Percentiles rank a stretch among this genome's conserved stretches.
These are phyloP conservation scores for Mirza zaza DNA, from an alignment of 2,113 vertebrate genomes.

Conservation along the genomic window DNA sequence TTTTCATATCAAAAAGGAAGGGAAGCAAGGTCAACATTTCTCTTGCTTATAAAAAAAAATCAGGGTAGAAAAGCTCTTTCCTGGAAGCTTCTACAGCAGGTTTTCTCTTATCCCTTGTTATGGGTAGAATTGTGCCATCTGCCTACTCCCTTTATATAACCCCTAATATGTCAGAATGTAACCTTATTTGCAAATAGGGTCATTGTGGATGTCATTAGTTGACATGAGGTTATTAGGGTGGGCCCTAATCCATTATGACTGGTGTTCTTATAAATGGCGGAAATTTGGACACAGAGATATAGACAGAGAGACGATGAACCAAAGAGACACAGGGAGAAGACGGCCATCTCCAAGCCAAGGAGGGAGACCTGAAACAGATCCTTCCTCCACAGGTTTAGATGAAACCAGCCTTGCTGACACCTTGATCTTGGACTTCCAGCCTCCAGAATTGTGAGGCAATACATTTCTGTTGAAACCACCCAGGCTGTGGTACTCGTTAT, in stretches of 20 bases:
- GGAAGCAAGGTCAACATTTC: neutral
- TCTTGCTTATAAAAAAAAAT: neutral
- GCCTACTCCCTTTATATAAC: neutral
- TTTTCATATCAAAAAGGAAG: neutral
- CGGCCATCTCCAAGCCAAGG: neutral
- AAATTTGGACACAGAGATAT: neutral
- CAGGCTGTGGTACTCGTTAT: neutral
- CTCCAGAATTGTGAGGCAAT: neutral
- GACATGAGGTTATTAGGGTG: neutral
- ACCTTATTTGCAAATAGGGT: neutral
- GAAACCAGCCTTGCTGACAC: neutral
- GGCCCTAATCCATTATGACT: neutral
- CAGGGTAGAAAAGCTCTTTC: neutral
- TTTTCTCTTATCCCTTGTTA: neutral
- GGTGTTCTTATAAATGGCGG: neutral
- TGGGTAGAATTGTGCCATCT: neutral
- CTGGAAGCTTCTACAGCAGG: neutral
- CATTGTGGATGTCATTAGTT: neutral
- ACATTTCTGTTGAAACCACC: neutral
- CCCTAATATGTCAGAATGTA: neutral
- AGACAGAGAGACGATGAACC: neutral
- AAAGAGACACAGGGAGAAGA: neutral
- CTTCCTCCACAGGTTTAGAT: neutral
- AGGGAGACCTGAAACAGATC: neutral
- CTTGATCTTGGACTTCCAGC: neutral